Evolutionary conservation across 2,113 vertebrate genomes (phyloP).

Genomic region (Clarias gariepinus): DNA sequence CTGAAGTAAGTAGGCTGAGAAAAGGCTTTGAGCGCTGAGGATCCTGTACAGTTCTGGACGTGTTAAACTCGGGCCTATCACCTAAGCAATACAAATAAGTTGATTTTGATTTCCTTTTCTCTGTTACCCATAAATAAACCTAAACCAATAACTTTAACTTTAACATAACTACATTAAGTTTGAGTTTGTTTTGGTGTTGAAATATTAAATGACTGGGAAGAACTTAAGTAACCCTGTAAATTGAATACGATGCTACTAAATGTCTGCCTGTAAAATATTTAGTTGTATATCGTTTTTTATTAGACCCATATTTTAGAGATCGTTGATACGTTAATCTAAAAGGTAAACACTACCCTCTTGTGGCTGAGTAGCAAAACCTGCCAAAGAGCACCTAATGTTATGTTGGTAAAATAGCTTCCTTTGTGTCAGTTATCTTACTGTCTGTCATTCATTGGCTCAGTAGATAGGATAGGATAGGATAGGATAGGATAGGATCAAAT

Average conservation of each 20-base stretch:
- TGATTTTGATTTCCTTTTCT: neutral
- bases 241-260: neutral
- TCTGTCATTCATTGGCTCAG: neutral
- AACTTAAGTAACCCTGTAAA: neutral
- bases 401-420: neutral
- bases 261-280: neutral
- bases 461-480: neutral
- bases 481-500: too few relatives aligned
- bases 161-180: neutral
- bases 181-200: neutral
- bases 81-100: neutral
- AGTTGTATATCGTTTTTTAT: neutral
- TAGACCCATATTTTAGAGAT: neutral
- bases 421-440: neutral
- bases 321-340: neutral
- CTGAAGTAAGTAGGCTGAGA: constrained; percentile 62
- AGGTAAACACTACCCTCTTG: constrained; percentile 38
- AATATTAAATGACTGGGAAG: neutral
- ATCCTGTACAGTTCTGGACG: neutral
- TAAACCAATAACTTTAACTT: too few relatives aligned
- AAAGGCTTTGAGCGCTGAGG: neutral
- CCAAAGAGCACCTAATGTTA: neutral
- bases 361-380: constrained; percentile 1
- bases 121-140: neutral
- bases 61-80: neutral